Percentiles rank a stretch among this genome's conserved stretches.
Evolutionary conservation across 2,888 invertebrate species (phyloP).

Genomic region (Sthenelais limicola): DNA sequence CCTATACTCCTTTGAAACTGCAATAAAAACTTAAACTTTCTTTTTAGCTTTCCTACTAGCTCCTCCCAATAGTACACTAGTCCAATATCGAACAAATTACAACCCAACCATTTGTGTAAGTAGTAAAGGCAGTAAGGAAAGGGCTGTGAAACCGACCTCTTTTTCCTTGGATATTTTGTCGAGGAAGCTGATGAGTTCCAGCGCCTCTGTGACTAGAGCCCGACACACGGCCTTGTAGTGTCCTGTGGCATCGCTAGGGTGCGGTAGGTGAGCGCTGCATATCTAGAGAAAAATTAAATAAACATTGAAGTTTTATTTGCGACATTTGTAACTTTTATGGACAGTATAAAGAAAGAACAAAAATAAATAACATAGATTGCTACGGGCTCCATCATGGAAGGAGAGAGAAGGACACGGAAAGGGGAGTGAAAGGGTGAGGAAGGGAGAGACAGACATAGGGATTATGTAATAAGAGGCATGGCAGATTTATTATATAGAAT

Average conservation of each 20-base stretch:
- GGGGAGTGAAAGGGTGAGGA: no score
- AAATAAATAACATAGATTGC: no score
- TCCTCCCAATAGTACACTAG: background rate
- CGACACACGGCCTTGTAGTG: conserved; percentile 94
- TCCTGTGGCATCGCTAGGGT: conserved; percentile 76
- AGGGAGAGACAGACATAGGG: no score
- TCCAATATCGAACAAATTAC: background rate
- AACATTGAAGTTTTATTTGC: background rate
- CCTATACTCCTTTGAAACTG: no score
- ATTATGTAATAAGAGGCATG: no score
- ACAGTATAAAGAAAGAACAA: no score
- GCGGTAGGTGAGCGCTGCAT: conserved; percentile 64
- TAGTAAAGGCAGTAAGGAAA: background rate
- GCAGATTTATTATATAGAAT: no score
- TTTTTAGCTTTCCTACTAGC: no score
- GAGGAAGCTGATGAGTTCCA: conserved; percentile 91
- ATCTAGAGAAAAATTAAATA: conserved; percentile 57
- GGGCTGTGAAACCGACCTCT: conserved; percentile 68
- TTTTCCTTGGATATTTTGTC: conserved; percentile 85
- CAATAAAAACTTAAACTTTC: no score
- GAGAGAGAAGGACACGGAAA: no score
- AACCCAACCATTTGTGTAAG: background rate
- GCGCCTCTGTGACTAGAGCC: conserved; percentile 91
- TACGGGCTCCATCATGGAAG: no score
- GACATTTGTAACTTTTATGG: no score